phyloP scores from a whole-genome alignment of 2,113 vertebrate species.

The Aegypius monachus region DNA sequence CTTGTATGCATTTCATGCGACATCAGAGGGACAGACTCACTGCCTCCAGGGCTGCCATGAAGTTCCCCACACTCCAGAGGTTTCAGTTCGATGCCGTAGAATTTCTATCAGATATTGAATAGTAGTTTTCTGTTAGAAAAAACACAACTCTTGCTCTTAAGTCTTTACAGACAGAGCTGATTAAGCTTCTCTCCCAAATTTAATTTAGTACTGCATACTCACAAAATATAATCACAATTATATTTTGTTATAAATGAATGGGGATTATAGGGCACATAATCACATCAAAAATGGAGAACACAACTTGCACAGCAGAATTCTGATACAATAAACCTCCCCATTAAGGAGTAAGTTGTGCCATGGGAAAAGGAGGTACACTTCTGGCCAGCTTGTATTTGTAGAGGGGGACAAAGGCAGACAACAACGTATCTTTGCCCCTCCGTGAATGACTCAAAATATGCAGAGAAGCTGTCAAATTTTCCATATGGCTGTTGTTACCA shows the following conservation, averaged over 20 bases:
- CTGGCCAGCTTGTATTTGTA: background rate
- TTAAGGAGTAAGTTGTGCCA: background rate
- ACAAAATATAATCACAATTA: background rate
- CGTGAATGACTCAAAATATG: too few relatives aligned
- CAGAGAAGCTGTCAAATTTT: too few relatives aligned
- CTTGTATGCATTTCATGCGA: too few relatives aligned
- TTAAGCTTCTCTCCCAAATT: background rate
- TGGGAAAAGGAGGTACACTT: background rate
- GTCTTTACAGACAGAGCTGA: background rate
- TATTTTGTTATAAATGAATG: background rate
- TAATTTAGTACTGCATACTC: background rate
- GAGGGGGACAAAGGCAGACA: background rate
- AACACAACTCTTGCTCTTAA: background rate
- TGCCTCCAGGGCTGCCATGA: background rate
- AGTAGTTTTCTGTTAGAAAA: background rate
- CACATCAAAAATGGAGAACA: background rate
- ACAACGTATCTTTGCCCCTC: too few relatives aligned
- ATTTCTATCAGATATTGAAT: background rate
- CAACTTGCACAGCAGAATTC: background rate
- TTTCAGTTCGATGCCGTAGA: rapidly evolving
- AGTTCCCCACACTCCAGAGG: background rate
- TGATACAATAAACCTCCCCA: background rate
- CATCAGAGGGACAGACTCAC: background rate
- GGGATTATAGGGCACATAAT: background rate
- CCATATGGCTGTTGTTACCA: too few relatives aligned